These are phyloP conservation scores for Drosophila dives DNA, from an alignment of 2,888 invertebrate species.

Conservation along the genomic window DNA sequence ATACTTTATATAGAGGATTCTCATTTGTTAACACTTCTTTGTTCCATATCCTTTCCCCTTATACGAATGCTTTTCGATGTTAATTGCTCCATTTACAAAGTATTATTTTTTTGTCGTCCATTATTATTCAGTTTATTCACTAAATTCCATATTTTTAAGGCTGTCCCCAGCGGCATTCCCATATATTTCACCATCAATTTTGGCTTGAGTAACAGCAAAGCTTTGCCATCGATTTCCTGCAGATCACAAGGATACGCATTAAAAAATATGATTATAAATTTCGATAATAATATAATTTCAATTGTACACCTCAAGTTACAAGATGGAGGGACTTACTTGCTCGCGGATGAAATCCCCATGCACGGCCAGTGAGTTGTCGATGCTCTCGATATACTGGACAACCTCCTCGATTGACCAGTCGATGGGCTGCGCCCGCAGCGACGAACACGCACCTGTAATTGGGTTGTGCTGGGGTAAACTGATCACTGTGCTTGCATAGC, in stretches of 20 bases:
- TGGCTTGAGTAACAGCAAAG: slow-evolving; percentile 95
- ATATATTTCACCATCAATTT: slow-evolving; percentile 99
- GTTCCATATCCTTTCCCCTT: slow-evolving; percentile 15
- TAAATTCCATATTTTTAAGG: slow-evolving; percentile 97
- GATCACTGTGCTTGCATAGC: slow-evolving; percentile 61
- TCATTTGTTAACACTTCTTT: slow-evolving; percentile 74
- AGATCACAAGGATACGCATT: slow-evolving; percentile 34
- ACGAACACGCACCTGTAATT: slow-evolving; percentile 72
- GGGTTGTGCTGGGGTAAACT: slow-evolving; percentile 63
- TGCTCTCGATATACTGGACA: slow-evolving; percentile 94
- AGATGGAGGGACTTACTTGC: slow-evolving; percentile 89
- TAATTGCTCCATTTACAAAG: slow-evolving; percentile 78
- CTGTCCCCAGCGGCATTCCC: slow-evolving; percentile 98
- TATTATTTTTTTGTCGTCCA: slow-evolving; percentile 84
- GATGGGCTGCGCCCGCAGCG: slow-evolving; percentile 87
- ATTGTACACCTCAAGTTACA: not conserved
- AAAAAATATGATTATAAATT: not conserved
- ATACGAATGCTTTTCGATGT: not conserved
- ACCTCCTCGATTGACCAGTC: slow-evolving; percentile 98
- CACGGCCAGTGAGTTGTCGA: slow-evolving; percentile 92
- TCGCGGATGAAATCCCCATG: slow-evolving; percentile 96
- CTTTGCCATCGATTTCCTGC: slow-evolving; percentile 99
- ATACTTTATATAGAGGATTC: slow-evolving; percentile 68
- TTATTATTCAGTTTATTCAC: slow-evolving; percentile 86
- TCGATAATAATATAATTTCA: not conserved